Evolutionary conservation across 2,113 vertebrate species (phyloP), one percentile per base, ranked within the genome.

Genomic region (Cynoglossus semilaevis): DNA sequence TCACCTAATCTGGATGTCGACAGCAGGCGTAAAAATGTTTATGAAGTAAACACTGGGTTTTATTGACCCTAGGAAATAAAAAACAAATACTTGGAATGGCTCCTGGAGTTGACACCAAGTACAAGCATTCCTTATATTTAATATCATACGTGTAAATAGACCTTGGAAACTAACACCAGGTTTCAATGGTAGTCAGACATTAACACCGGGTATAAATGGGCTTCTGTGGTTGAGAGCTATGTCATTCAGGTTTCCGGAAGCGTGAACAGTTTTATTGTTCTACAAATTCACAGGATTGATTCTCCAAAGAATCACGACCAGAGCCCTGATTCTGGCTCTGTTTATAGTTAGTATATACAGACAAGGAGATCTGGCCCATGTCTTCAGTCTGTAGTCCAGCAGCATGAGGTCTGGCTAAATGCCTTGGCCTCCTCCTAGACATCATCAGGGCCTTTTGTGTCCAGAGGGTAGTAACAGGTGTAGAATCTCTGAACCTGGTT

Each of bases 201-300:
- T 29, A 29, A 29, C 22, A 29, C 22, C 22, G 6, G 22, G 22
- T 29, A 29, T 29, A 29, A 6, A 29, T 29, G 22, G 22, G 22
- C 22, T 29, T 29, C 22, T 29, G 22, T 29, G 22, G 22, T 41
- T 12, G 2, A 9, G 10, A 41, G 14, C 12, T 11, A 9, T 40
- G 37, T 41, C 38, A 41, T 5, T 41, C 11, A 41, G 51, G 38
- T 44, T 54, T 17, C 1, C 58, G 44, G 22, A 49, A 54, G 34
- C 49, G 60, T 19, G n/a, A 38, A 68, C 69, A 55, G 58, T 8
- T 63, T 48, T 63, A 49, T 59, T 67, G 19, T 45, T 59, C 18
- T 38, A 65, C 29, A 74, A 16, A 52, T 29, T 57, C 44, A 63
- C 15, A 35, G 35, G 45, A 56, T 37, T 17, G 42, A 57, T 64